A percentile compares a stretch with the other conserved stretches of the same genome.
Conservation (phyloP, 2,888 invertebrate species). For the Eurytoma californica region DNA sequence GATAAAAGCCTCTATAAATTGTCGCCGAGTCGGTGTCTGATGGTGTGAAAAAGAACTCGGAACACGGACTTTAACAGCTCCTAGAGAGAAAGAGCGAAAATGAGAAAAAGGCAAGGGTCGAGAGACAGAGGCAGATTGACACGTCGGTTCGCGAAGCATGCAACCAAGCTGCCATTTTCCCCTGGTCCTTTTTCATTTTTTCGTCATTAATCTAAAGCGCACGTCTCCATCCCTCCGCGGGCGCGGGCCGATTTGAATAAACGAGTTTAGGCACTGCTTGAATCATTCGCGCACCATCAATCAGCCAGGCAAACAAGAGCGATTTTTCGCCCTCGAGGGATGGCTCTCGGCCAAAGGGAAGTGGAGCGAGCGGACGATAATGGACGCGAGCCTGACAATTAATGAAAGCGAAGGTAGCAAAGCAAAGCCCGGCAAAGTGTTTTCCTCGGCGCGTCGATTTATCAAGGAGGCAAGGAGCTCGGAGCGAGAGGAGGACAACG, state of each 20-base stretch:
- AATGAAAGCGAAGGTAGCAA: slow-evolving; percentile 47
- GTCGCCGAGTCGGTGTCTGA: background rate
- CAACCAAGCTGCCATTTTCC: slow-evolving; percentile 47
- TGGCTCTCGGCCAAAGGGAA: background rate
- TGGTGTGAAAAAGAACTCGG: background rate
- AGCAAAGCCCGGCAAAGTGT: slow-evolving; percentile 41
- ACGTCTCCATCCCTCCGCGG: background rate
- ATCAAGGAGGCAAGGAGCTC: slow-evolving; percentile 20
- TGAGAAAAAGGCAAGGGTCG: too few relatives aligned
- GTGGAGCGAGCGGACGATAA: slow-evolving; percentile 1
- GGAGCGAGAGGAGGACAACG: slow-evolving; percentile 53
- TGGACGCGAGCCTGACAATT: slow-evolving; percentile 28
- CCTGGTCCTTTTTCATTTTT: background rate
- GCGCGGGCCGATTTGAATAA: slow-evolving; percentile 44
- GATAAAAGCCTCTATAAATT: slow-evolving; percentile 40
- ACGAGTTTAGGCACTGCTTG: slow-evolving; percentile 40
- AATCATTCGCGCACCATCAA: slow-evolving; percentile 53
- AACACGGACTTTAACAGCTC: background rate
- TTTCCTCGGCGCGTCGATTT: slow-evolving; percentile 48
- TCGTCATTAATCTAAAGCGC: slow-evolving; percentile 50
- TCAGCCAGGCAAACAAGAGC: slow-evolving; percentile 48
- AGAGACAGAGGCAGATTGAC: slow-evolving; percentile 39
- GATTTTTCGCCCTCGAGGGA: slow-evolving; percentile 32
- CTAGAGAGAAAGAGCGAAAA: background rate
- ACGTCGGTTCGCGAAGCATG: slow-evolving; percentile 46